Evolutionary conservation across 2,113 vertebrate species (phyloP).

Genomic region (Burhinus bistriatus): DNA sequence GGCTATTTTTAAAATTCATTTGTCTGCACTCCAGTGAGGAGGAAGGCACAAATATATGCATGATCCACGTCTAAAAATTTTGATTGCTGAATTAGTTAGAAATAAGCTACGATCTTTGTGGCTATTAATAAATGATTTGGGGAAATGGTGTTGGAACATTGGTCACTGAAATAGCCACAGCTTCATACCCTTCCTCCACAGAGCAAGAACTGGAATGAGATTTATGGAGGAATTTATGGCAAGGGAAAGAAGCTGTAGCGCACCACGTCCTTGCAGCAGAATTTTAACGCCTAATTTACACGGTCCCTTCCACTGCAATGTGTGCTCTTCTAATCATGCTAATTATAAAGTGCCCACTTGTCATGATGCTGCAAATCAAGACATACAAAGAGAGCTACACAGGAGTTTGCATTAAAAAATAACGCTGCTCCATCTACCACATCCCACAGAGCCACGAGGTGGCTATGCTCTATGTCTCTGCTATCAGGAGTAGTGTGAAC

Average conservation of each 20-base stretch:
- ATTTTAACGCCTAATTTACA: neutral
- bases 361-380: neutral
- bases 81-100: neutral
- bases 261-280: neutral
- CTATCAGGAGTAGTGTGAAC: neutral
- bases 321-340: neutral
- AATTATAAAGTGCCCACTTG: neutral
- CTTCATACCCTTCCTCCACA: neutral
- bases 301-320: neutral
- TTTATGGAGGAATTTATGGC: neutral
- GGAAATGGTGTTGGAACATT: neutral
- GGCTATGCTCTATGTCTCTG: accelerated
- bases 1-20: conserved; percentile 40
- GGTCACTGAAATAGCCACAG: neutral
- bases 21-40: neutral
- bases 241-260: neutral
- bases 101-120: neutral
- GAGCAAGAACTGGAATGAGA: neutral
- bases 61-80: neutral
- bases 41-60: neutral
- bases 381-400: neutral
- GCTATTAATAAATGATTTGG: neutral
- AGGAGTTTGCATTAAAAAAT: neutral
- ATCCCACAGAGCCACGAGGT: neutral
- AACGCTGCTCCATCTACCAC: neutral